Evolutionary conservation across 2,113 vertebrate species (phyloP), one percentile per base, ranked within the genome.

Genomic region (Hemichromis elongatus): DNA sequence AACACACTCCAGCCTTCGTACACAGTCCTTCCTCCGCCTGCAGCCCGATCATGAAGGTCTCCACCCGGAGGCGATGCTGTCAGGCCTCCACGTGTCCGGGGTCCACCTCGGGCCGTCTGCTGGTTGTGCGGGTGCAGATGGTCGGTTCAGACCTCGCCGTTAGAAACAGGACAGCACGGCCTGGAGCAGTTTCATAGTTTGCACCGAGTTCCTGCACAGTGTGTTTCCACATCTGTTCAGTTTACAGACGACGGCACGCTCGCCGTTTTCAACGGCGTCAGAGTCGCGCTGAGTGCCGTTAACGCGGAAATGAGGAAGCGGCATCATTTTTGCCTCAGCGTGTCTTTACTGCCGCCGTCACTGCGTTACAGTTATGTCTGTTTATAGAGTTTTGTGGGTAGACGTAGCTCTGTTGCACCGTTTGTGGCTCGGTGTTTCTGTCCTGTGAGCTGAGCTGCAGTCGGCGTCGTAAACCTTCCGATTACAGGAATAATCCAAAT

Each of bases 21-120:
- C 45, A 45, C 66, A 68, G 37, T 24, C 7, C 37, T 70, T 70
- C 63, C 66, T 73, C 14, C 1, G 21, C 66, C 66, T 73, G 66
- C 66, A 47, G 66, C 66, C 24, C 0, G 40, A 47, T 0, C 16
- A 2, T 9, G 21, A 40, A 21, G 3, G 37, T 28, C 24, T 47
- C 68, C 68, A 75, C 16, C 42, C 16, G 1, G 0, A 75, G 68
- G 68, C 4, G 2, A 28, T 4, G 5, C 42, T 1, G 9, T 75
- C 68, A 2, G 42, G 68, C 24, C 42, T 28, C 42, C 21, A 6
- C 3, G 0, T 47, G 42, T 11, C 0, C 42, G 0, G 68, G 68
- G 1, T 73, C 42, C 68, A 50, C 9, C 42, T 75, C 6, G 2
- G 42, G 42, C 68, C 50, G 13, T 47, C 42, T 73, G 68, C 68